Evolutionary conservation across 2,113 vertebrate genomes (phyloP), one percentile per base, ranked within the genome.

Genomic region (Egretta garzetta): DNA sequence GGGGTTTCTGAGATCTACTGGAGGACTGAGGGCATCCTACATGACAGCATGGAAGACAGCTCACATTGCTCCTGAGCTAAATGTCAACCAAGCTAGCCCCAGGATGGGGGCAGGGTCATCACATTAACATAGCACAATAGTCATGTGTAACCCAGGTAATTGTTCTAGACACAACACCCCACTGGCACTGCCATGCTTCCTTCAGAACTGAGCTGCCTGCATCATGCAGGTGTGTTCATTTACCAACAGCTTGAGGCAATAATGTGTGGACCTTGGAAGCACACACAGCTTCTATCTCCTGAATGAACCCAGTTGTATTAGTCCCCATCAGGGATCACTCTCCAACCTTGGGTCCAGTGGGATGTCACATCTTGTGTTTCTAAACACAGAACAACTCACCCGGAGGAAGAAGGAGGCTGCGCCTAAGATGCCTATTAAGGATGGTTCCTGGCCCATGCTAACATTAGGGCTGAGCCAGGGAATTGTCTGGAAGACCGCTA

Each of bases 281-380:
- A 33, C 20, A 28, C 10, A 53, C 15, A 64, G 35, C 30, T 72
- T 77, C 64, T 64, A 6, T 16, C 18, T 79, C 53, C 32, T 67
- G n/a, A 82, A 41, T 0, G 0, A 76, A 58, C 82, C 10, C 1
- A 3, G 26, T 47, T 76, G 22, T 32, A 33, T 49, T 43, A 53
- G 58, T 28, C 5, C 7, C 45, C 39, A 50, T 21, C 19, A 66
- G 22, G 39, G 35, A 55, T 33, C 12, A 55, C 11, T 49, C 43
- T 50, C 59, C n/a, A 73, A 6, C 10, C n/a, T 89, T 62, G 39
- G 66, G 28, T 55, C 22, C n/a, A 41, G 39, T 47, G 24, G 32
- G 41, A 66, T 50, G 56, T 45, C 14, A 13, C 45, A 39, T 12
- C 18, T 53, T 60, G 10, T 66, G 14, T 47, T 66, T 72, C 58